A percentile compares a stretch with the other conserved stretches of the same genome.
phyloP scores from a whole-genome alignment of 2,888 invertebrate species.

The Scaptomyza polygonia region DNA sequence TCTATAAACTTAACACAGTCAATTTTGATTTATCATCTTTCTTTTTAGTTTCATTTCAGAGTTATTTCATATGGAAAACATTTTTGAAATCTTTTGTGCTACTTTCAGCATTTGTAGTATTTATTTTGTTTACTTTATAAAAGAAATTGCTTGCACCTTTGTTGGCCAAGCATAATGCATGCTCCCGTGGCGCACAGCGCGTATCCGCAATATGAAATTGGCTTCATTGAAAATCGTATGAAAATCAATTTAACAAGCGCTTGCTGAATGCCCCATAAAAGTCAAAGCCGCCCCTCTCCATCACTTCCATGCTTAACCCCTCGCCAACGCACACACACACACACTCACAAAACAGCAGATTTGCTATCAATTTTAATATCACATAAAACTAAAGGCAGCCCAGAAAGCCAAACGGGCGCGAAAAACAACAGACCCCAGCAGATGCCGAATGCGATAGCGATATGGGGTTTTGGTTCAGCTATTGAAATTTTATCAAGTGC shows the following conservation, averaged over 20 bases:
- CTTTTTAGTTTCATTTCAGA: no score
- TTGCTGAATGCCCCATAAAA: slow-evolving; percentile 51
- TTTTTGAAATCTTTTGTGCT: slow-evolving; percentile 1
- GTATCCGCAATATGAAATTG: slow-evolving; percentile 70
- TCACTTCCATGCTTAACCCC: not conserved
- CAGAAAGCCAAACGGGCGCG: slow-evolving; percentile 59
- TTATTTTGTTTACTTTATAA: slow-evolving; percentile 14
- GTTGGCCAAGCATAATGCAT: slow-evolving; percentile 50
- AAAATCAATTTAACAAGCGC: slow-evolving; percentile 71
- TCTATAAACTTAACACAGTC: no score
- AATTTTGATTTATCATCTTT: no score
- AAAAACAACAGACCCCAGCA: slow-evolving; percentile 60
- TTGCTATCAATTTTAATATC: slow-evolving; percentile 79
- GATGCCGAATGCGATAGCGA: not conserved
- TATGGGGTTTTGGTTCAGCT: slow-evolving; percentile 39
- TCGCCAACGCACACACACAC: no score
- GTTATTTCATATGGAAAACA: slow-evolving; percentile 6
- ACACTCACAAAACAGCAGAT: slow-evolving; percentile 55
- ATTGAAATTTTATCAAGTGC: slow-evolving; percentile 79
- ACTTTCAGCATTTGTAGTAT: slow-evolving; percentile 1
- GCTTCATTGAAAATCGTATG: slow-evolving; percentile 74
- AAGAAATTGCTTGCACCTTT: slow-evolving; percentile 23
- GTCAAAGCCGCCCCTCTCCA: slow-evolving; percentile 20
- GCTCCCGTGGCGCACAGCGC: slow-evolving; percentile 43
- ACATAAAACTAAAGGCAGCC: slow-evolving; percentile 76